Base-by-base conservation (phyloP, 2,888 invertebrate genomes). In the Entomobrya proxima region DNA sequence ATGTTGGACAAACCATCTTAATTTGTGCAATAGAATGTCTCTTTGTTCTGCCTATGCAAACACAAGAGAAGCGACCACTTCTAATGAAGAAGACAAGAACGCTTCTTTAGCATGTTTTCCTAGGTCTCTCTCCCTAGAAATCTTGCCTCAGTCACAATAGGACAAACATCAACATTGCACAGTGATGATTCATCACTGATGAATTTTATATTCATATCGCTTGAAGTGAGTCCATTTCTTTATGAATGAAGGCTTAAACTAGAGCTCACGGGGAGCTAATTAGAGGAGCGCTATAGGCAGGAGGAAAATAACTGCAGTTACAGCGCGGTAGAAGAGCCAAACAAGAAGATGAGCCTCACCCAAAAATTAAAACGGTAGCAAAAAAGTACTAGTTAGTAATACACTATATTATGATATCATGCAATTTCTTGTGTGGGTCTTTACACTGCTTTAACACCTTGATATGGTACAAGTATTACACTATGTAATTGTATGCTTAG, bases 201-300 rank as follows among this genome's bases (percentile, higher is more conserved):
- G 74, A 35, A 76, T 83, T 83, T 83, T 76, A 40, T 83, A 76
- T 75, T 82, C 75, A 82, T 50, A 74, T 55, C 37, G 35, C 61
- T 32, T 35, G 32, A 64, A 82, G 58, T 64, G 58, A 74, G 74
- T 50, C 50, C 75, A 75, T 82, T 74, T 82, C n/a, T n/a, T n/a
- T 82, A 74, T 64, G 75, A 74, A 75, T 64, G 80, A 83, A 52
- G 52, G 83, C 64, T 76, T 58, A 58, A 64, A 75, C 67, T 55
- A 79, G 81, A 69, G 61, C 84, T 84, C 58, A 61, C 44, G 72
- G 72, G 47, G 78, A 84, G 78, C 84, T 84, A 84, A 84, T 84
- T 84, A 84, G 84, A 72, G 55, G 67, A 76, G 30, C 55, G 69
- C 78, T 55, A 40, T 69, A 47, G 72, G 72, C 84, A 77, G 64